phyloP scores from a whole-genome alignment of 2,888 invertebrate species.

The Macropis europaea region DNA sequence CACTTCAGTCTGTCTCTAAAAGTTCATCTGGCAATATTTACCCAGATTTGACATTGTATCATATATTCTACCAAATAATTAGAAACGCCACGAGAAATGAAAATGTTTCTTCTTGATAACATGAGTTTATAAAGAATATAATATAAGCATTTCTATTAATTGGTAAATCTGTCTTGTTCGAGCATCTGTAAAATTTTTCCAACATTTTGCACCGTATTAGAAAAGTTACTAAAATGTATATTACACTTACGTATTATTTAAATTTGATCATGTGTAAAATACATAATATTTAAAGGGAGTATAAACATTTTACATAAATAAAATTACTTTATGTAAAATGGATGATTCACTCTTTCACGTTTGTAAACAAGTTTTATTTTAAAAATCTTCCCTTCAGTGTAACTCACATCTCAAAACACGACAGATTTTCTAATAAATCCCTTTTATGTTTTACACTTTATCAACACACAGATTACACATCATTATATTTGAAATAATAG shows the following conservation, averaged over 20 bases:
- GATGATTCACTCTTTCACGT: background rate
- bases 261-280: constrained; percentile 10
- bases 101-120: constrained; percentile 76
- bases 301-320: constrained; percentile 29
- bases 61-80: constrained; percentile 52
- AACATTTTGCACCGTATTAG: constrained; percentile 1
- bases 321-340: constrained; percentile 5
- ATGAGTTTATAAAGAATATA: constrained; percentile 76
- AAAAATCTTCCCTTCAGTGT: constrained; percentile 3
- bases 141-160: constrained; percentile 64
- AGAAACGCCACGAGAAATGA: constrained; percentile 74
- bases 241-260: background rate
- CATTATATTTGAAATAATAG: constrained; percentile 73
- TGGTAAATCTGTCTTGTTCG: constrained; percentile 66
- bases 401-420: constrained; percentile 52
- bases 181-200: constrained; percentile 16
- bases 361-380: constrained; percentile 3
- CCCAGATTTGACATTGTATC: no score
- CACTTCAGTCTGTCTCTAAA: constrained; percentile 63
- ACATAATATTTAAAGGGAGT: background rate
- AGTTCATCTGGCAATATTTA: constrained; percentile 32
- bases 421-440: constrained; percentile 53
- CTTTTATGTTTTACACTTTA: constrained; percentile 37
- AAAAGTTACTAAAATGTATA: constrained; percentile 24
- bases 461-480: constrained; percentile 73